Percentiles rank a stretch among this genome's conserved stretches.
phyloP scores from a whole-genome alignment of 2,113 vertebrate genomes.

The Amphiprion percula region DNA sequence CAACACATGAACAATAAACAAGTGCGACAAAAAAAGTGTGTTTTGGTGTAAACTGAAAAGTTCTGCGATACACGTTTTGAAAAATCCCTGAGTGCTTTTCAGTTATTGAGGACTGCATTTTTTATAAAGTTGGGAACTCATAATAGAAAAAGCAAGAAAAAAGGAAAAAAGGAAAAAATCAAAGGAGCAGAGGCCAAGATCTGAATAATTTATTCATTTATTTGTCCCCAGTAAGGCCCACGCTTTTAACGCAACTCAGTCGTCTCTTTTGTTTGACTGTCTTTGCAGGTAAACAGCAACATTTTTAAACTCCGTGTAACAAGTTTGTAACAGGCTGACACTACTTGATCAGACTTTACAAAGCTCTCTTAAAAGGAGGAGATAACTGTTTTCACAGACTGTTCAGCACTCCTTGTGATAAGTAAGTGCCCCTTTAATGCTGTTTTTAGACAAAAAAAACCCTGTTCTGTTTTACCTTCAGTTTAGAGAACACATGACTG shows the following conservation, averaged over 20 bases:
- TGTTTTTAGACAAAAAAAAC: background rate
- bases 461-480: background rate
- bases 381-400: slow-evolving; percentile 1
- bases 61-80: background rate
- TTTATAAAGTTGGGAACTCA: background rate
- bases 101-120: no score
- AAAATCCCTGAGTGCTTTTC: background rate
- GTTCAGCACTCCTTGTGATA: background rate
- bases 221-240: no score
- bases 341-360: slow-evolving; percentile 2
- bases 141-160: background rate
- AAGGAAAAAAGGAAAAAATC: no score
- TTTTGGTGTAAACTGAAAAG: background rate
- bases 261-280: no score
- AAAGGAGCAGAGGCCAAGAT: no score
- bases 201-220: no score
- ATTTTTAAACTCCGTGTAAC: background rate
- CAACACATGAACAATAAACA: slow-evolving; percentile 31
- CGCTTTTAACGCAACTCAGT: no score
- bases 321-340: background rate
- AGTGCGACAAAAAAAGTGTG: slow-evolving; percentile 1
- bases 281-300: background rate
- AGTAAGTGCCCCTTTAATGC: background rate
- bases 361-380: slow-evolving; percentile 10
- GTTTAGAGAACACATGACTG: background rate